Base-by-base conservation (phyloP, 2,113 vertebrate genomes). In the Etheostoma spectabile region DNA sequence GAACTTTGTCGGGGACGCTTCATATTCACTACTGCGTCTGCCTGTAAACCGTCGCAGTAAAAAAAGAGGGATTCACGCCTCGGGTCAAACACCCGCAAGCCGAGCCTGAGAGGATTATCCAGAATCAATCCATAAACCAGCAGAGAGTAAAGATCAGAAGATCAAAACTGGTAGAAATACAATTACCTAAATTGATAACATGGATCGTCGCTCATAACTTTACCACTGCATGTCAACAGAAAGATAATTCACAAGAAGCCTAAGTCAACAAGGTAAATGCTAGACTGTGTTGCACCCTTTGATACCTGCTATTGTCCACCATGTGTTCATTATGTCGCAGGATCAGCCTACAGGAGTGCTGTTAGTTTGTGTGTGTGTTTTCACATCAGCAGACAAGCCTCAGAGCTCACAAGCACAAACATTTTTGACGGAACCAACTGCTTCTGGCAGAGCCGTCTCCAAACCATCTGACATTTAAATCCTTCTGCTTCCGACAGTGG, bases 381-480 rank as follows among this genome's bases (percentile, higher is more conserved):
- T 68, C 63, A 65, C 42, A 62, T 33, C 0, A 73, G 66, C 57
- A 5, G 42, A 85, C 70, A 68, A 78, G 62, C 7, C 45, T 64
- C 53, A 2, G 15, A 74, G 49, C 52, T 61, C 65, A 30, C 67
- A 16, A 65, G 78, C 12, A 65, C 84, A 79, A 85, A 74, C 64
- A 72, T 84, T 80, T 77, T 78, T 65, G 69, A 79, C 66, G 57
- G 77, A 85, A 78, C 13, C 42, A 59, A 55, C 22, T 19, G 48
- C 79, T 77, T 62, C 84, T 83, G 80, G 74, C 66, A 24, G 33
- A 53, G 33, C 0, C 10, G 8, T 62, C 73, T 83, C 70, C 75
- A 38, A 70, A 83, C 78, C 53, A 64, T 85, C 88, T 89, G 90
- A 77, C 62, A 80, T 80, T 84, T 74, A 76, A 77, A 73, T 91